These are phyloP conservation scores for Varanus komodoensis DNA, from an alignment of 2,113 vertebrate species.

Conservation along the genomic window DNA sequence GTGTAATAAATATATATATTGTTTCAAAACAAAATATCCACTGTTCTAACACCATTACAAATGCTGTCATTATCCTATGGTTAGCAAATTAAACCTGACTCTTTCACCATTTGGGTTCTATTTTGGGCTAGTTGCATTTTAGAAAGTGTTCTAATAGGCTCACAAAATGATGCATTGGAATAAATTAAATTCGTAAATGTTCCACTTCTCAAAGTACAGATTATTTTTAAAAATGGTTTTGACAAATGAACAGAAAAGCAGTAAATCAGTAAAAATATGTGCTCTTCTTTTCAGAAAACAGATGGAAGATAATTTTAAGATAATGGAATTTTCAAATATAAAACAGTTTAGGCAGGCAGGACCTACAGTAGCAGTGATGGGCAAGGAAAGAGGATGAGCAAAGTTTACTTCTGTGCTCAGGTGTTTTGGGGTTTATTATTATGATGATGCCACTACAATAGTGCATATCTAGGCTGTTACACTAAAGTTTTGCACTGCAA, in stretches of 20 bases:
- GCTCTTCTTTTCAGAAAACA: background rate
- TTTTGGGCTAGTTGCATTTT: slow-evolving; percentile 19
- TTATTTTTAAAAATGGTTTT: slow-evolving; percentile 27
- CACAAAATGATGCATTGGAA: slow-evolving; percentile 8
- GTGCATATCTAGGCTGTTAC: too few relatives aligned
- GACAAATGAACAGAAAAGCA: background rate
- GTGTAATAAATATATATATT: background rate
- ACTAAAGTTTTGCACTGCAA: background rate
- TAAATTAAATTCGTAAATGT: slow-evolving; percentile 1
- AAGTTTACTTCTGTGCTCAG: background rate
- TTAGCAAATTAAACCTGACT: slow-evolving; percentile 30
- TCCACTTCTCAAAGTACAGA: background rate
- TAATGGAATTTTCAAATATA: background rate
- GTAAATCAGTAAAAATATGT: background rate
- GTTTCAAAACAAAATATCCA: slow-evolving; percentile 21
- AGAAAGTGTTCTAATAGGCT: background rate
- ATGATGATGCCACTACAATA: too few relatives aligned
- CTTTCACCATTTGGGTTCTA: background rate
- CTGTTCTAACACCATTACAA: slow-evolving; percentile 20
- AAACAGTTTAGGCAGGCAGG: background rate
- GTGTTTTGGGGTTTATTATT: too few relatives aligned
- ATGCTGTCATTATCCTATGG: background rate
- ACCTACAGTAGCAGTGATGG: too few relatives aligned
- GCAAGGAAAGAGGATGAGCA: background rate
- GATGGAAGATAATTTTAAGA: background rate